A percentile compares a stretch with the other conserved stretches of the same genome.
phyloP scores from a whole-genome alignment of 1,140 invertebrate genomes.

The Pachyrhynchus sulphureomaculatus region DNA sequence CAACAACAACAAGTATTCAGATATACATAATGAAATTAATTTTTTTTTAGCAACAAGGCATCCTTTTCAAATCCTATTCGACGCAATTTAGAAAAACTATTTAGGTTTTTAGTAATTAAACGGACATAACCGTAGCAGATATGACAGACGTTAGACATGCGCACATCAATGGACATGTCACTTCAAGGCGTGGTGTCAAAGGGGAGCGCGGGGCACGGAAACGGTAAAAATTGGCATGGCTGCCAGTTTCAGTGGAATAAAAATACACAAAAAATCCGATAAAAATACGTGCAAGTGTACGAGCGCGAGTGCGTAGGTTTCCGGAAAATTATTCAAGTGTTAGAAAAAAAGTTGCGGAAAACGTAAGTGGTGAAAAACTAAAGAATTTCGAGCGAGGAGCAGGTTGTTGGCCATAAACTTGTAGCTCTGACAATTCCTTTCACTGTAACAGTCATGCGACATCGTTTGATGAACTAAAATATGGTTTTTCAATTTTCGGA shows the following conservation, averaged over 20 bases:
- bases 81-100: too few species aligned
- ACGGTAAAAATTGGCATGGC: conserved; percentile 50
- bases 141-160: too few species aligned
- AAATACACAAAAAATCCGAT: conserved; percentile 38
- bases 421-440: conserved; percentile 47
- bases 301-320: conserved; percentile 9
- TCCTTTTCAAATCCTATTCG: too few species aligned
- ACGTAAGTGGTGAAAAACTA: conserved; percentile 18
- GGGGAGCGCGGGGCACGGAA: conserved; percentile 37
- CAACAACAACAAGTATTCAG: too few species aligned
- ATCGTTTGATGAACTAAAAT: conserved; percentile 28
- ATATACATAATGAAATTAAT: too few species aligned
- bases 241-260: conserved; percentile 39
- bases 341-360: conserved; percentile 3
- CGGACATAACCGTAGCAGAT: too few species aligned
- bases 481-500: conserved; percentile 31
- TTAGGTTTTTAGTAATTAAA: too few species aligned
- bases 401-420: conserved; percentile 47
- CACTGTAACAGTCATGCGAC: conserved; percentile 41
- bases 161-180: too few species aligned
- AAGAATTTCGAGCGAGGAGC: conserved; percentile 24
- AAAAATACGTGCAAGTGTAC: conserved; percentile 27
- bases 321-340: conserved; percentile 1
- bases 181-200: conserved; percentile 42
- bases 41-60: too few species aligned